Evolutionary conservation across 2,888 invertebrate species (phyloP), one percentile per base, ranked within the genome.

Genomic region (Lobophora halterata): DNA sequence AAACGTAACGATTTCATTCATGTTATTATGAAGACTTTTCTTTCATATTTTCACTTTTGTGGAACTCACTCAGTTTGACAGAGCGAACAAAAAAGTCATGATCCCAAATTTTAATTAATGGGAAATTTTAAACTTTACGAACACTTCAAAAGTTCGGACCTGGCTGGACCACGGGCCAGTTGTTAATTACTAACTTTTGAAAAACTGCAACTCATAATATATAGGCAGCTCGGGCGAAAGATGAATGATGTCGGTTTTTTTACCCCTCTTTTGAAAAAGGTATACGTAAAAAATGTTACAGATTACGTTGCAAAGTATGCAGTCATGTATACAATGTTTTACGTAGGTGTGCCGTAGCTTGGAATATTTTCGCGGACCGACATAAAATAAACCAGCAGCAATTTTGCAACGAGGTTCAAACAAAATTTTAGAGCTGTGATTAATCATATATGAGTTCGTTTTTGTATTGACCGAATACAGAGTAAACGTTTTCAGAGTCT

Each of bases 171-270:
- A 65, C 69, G 66, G 68, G 56, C 65, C 62, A 64, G 71, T 25
- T 82, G 86, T 85, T 86, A 86, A 87, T 87, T 86, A 87, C 70
- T 63, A 87, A 85, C 81, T 87, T 86, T 67, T 80, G 69, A 57
- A 78, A 83, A 83, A 86, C 73, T 82, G 85, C 85, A 85, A 82
- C 78, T 87, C 83, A 87, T 85, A 83, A 85, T n/a, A n/a, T n/a
- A n/a, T 85, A 77, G 86, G 86, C 81, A 85, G 81, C 66, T 63
- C 58, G 68, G 75, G 60, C 67, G 76, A 76, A 78, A 79, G 78
- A 86, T 86, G 82, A 85, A 86, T 87, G 85, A 86, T 79, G 83
- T 81, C n/a, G n/a, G 78, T 78, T 73, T 64, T 73, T 69, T 33
- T 46, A 47, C 49, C 48, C 52, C 42, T 46, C 48, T 55, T 67